Conservation (phyloP, 2,797 vertebrate species). For the Phataginus tricuspis region DNA sequence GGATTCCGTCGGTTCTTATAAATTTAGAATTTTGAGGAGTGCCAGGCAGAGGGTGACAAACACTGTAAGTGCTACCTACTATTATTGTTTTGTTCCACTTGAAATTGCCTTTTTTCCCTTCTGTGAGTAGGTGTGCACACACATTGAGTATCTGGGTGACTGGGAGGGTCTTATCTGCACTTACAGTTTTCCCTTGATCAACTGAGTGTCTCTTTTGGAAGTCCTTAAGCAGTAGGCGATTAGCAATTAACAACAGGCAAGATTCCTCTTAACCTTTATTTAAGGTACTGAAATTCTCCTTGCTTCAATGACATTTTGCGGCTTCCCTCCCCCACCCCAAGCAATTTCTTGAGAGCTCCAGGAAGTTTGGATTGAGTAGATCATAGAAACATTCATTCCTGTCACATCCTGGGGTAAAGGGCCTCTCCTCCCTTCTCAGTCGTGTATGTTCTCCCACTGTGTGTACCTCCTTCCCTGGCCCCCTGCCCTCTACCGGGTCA, state of each 20-base stretch:
- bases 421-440: not conserved
- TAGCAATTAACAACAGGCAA: slow-evolving; percentile 59
- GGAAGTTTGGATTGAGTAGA: not conserved
- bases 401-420: slow-evolving; percentile 3
- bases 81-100: slow-evolving; percentile 7
- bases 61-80: not conserved
- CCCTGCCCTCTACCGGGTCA: not conserved
- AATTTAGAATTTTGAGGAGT: slow-evolving; percentile 26
- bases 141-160: not conserved
- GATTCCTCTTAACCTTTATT: slow-evolving; percentile 61
- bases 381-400: not conserved
- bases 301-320: slow-evolving; percentile 41
- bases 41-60: not conserved
- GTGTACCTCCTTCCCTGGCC: not conserved
- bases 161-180: slow-evolving; percentile 31
- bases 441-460: not conserved
- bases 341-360: slow-evolving; percentile 45
- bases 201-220: slow-evolving; percentile 56
- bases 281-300: slow-evolving; percentile 60
- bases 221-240: slow-evolving; percentile 39
- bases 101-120: not conserved
- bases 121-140: not conserved
- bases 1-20: not conserved
- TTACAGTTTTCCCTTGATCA: slow-evolving; percentile 69
- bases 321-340: not conserved